Evolutionary conservation across 1,140 invertebrate species (phyloP).

Genomic region (Brachionus paranguensis): DNA sequence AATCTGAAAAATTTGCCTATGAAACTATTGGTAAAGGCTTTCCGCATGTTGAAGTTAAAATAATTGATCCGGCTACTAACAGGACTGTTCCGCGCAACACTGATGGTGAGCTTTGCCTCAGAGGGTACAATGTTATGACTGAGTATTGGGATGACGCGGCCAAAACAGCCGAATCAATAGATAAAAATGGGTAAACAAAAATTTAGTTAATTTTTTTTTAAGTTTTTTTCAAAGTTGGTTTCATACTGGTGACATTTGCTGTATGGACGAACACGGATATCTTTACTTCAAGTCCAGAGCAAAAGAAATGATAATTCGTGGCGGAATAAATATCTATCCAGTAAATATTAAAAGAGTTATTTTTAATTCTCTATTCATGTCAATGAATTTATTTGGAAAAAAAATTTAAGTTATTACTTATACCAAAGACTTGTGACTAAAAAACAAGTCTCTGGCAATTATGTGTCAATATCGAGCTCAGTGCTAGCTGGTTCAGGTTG

Average conservation of each 20-base stretch:
- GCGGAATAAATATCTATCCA: slow-evolving; percentile 82
- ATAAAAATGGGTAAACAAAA: slow-evolving; percentile 64
- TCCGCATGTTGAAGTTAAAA: slow-evolving; percentile 57
- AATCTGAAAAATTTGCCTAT: neutral
- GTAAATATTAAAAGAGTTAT: slow-evolving; percentile 52
- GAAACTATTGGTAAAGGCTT: slow-evolving; percentile 11
- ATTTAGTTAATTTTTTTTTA: slow-evolving; percentile 44
- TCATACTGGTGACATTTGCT: slow-evolving; percentile 66
- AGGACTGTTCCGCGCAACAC: slow-evolving; percentile 67
- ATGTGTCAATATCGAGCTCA: too few species aligned
- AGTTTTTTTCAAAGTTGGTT: slow-evolving; percentile 52
- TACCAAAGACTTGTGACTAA: too few species aligned
- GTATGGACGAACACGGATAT: slow-evolving; percentile 70
- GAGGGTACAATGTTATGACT: slow-evolving; percentile 75
- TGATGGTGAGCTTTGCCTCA: slow-evolving; percentile 72
- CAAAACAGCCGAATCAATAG: slow-evolving; percentile 71
- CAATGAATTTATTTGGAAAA: too few species aligned
- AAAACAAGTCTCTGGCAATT: too few species aligned
- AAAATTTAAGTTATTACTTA: too few species aligned
- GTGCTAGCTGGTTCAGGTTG: too few species aligned
- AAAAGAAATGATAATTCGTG: slow-evolving; percentile 84
- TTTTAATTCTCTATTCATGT: too few species aligned
- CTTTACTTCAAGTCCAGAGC: slow-evolving; percentile 71
- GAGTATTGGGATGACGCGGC: slow-evolving; percentile 76
- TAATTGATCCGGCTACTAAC: slow-evolving; percentile 66